A percentile compares a stretch with the other conserved stretches of the same genome.
phyloP scores from a whole-genome alignment of 2,113 vertebrate species.

The Ahaetulla prasina region DNA sequence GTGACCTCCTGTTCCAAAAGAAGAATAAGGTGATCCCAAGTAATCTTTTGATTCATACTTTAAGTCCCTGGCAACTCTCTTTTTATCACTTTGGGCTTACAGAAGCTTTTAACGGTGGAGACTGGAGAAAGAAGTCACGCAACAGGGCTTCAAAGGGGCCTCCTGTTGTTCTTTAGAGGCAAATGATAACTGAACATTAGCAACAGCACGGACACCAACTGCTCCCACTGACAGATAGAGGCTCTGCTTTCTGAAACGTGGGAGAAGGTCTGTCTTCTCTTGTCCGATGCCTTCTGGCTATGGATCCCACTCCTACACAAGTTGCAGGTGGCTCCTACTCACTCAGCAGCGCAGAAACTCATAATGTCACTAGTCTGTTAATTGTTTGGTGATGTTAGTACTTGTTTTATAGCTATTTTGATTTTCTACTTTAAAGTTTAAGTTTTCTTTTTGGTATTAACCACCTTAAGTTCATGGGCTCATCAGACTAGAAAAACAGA shows the following conservation, averaged over 20 bases:
- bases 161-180: background rate
- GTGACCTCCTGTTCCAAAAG: background rate
- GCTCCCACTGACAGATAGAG: background rate
- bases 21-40: background rate
- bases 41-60: conserved; percentile 17
- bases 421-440: background rate
- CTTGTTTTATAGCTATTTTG: background rate
- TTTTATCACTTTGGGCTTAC: background rate
- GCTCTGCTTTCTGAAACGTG: background rate
- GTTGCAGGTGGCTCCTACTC: background rate
- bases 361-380: background rate
- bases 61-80: background rate
- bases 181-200: background rate
- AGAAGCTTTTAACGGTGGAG: background rate
- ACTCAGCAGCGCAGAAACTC: background rate
- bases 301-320: background rate
- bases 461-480: background rate
- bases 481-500: background rate
- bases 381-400: background rate
- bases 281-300: background rate
- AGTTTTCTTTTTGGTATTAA: background rate
- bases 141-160: background rate
- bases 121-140: background rate
- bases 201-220: background rate
- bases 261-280: background rate